These are phyloP conservation scores for human (Homo sapiens) DNA, from an alignment of 2,113 vertebrate species.

Conservation along the genomic window GRCh38 chr4:120475501-120476000, in stretches of 20 bases:
- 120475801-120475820: not conserved
- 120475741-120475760: not conserved
- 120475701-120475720: not conserved
- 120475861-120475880: not conserved
- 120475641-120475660: constrained; percentile 1
- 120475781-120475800: not conserved
- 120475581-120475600: not conserved
- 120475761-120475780: not conserved
- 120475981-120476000: not conserved
- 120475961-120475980: not conserved
- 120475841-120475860: not conserved
- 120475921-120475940: not conserved
- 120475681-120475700: not conserved
- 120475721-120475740: not conserved
- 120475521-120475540: not conserved
- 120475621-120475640: not conserved
- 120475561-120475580: not conserved
- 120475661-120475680: not conserved
- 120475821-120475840: not conserved
- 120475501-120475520: not conserved
- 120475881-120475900: not conserved
- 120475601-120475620: not conserved
- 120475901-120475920: not conserved
- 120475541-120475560: not conserved
- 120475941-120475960: not conserved